Percentiles rank a stretch among this genome's conserved stretches.
phyloP scores from a whole-genome alignment of 1,140 invertebrate species.

The Homalodisca vitripennis region DNA sequence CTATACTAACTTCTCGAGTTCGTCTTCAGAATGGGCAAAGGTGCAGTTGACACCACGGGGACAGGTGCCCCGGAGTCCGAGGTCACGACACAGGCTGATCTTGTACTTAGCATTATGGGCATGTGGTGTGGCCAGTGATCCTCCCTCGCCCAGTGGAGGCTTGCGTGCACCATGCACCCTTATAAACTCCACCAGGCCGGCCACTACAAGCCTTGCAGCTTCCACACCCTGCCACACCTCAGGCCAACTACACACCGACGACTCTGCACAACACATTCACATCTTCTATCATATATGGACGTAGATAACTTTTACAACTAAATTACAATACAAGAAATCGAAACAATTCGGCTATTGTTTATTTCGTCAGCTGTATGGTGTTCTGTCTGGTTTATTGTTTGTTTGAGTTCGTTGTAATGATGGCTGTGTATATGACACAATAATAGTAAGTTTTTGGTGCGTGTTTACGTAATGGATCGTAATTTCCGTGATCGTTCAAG shows the following conservation, averaged over 20 bases:
- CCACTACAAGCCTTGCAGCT: conserved; percentile 77
- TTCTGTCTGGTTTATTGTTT: too few species aligned
- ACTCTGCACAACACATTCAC: too few species aligned
- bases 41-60: conserved; percentile 85
- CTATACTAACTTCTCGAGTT: conserved; percentile 77
- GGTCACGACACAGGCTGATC: conserved; percentile 87
- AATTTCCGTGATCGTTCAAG: too few species aligned
- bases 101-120: conserved; percentile 68
- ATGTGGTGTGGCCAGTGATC: conserved; percentile 48
- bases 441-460: too few species aligned
- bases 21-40: conserved; percentile 89
- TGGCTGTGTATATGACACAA: too few species aligned
- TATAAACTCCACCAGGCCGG: conserved; percentile 82
- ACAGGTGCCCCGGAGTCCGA: conserved; percentile 73
- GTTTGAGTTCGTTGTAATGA: too few species aligned
- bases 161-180: conserved; percentile 72
- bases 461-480: too few species aligned
- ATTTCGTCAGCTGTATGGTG: too few species aligned
- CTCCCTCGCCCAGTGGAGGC: conserved; percentile 39
- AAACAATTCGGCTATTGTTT: too few species aligned
- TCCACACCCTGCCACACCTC: conserved; percentile 75
- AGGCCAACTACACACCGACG: conserved; percentile 60
- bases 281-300: too few species aligned
- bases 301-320: too few species aligned
- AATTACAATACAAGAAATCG: conserved; percentile 4